A percentile compares a stretch with the other conserved stretches of the same genome.
phyloP scores from a whole-genome alignment of 2,113 vertebrate genomes.

The Beaufortia kweichowensis region DNA sequence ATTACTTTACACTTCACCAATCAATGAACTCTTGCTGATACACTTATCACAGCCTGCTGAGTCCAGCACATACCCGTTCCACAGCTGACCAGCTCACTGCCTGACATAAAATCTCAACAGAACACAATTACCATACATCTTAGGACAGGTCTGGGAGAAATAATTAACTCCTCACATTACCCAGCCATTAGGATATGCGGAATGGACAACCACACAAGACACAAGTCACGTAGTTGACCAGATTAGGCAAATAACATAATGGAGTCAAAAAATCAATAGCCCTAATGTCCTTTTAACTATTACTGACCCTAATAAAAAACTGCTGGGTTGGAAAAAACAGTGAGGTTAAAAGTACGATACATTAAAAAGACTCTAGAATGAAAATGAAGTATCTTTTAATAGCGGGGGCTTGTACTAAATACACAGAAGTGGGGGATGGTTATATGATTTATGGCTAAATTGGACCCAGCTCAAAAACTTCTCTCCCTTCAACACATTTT shows the following conservation, averaged over 20 bases:
- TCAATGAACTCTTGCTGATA: conserved; percentile 25
- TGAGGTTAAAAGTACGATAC: neutral
- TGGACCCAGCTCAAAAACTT: conserved; percentile 10
- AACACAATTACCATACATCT: conserved; percentile 1
- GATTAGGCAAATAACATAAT: conserved; percentile 5
- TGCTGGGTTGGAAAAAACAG: too few relatives aligned
- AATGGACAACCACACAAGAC: neutral
- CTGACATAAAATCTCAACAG: conserved; percentile 21
- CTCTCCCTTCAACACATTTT: conserved; percentile 28
- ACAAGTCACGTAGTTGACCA: neutral
- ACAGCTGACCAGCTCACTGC: neutral
- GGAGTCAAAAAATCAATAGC: neutral
- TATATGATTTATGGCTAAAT: conserved; percentile 15
- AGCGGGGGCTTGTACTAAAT: neutral
- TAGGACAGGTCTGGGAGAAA: conserved; percentile 7
- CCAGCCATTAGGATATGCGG: neutral
- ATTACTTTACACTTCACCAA: neutral
- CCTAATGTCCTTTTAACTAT: neutral
- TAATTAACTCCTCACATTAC: conserved; percentile 12
- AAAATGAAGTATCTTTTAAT: neutral
- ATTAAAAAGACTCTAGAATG: too few relatives aligned
- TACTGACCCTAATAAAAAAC: neutral
- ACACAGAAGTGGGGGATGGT: neutral
- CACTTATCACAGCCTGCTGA: conserved; percentile 12
- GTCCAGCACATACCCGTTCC: neutral